These are phyloP conservation scores for Drepana falcataria DNA, from an alignment of 2,888 invertebrate genomes.

Conservation along the genomic window DNA sequence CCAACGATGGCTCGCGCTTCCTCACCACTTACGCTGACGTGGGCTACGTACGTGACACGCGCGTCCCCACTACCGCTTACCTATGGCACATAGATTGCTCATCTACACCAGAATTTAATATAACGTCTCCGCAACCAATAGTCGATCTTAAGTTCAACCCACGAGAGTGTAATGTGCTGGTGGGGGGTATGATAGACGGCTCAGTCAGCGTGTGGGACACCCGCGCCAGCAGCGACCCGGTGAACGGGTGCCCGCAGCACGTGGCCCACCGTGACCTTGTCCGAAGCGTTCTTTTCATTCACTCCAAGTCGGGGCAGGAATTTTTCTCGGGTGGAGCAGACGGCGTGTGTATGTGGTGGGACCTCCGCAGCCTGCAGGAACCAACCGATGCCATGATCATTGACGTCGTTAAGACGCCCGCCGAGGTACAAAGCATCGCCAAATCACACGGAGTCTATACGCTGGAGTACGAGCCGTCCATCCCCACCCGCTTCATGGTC, in stretches of 20 bases:
- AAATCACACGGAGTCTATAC: slow-evolving; percentile 79
- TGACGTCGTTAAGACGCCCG: slow-evolving; percentile 78
- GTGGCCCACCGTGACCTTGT: slow-evolving; percentile 92
- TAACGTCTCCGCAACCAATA: slow-evolving; percentile 84
- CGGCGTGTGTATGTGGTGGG: slow-evolving; percentile 92
- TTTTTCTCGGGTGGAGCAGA: slow-evolving; percentile 95
- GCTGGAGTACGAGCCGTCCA: slow-evolving; percentile 85
- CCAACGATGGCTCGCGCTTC: slow-evolving; percentile 87
- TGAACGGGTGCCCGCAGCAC: slow-evolving; percentile 85
- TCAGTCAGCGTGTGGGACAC: slow-evolving; percentile 87
- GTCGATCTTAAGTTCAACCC: slow-evolving; percentile 91
- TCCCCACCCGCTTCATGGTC: slow-evolving; percentile 85
- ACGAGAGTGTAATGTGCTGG: slow-evolving; percentile 83
- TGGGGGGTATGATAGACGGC: slow-evolving; percentile 84
- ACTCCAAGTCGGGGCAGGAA: slow-evolving; percentile 94
- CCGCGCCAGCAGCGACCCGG: slow-evolving; percentile 84
- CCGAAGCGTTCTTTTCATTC: slow-evolving; percentile 90
- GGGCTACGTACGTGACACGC: slow-evolving; percentile 81
- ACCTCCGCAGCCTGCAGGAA: slow-evolving; percentile 81
- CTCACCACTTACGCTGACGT: slow-evolving; percentile 90
- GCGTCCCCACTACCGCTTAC: slow-evolving; percentile 65
- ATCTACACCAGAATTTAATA: slow-evolving; percentile 83
- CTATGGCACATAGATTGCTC: slow-evolving; percentile 96
- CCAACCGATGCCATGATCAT: slow-evolving; percentile 82
- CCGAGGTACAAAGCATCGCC: slow-evolving; percentile 72